Conservation (phyloP, 2,113 vertebrate genomes). For the Tonatia bakeri region DNA sequence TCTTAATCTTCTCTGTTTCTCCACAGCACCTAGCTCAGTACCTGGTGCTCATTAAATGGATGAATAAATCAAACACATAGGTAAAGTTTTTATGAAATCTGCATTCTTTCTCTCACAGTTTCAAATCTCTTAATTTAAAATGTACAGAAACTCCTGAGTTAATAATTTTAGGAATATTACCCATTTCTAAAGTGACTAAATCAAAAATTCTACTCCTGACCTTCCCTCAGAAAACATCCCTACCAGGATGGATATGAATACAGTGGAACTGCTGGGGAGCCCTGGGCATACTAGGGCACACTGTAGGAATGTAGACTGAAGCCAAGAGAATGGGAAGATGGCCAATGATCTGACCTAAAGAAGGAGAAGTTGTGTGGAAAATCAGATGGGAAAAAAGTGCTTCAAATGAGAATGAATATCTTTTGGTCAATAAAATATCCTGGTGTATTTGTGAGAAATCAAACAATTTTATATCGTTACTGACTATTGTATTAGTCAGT, state of each 20-base stretch:
- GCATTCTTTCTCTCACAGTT: neutral
- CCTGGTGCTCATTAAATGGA: neutral
- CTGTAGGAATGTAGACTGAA: neutral
- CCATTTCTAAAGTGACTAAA: conserved; percentile 21
- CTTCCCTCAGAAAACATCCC: neutral
- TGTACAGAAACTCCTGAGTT: neutral
- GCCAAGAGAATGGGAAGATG: neutral
- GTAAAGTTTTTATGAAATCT: neutral
- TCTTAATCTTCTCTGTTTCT: neutral
- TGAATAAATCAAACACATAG: neutral
- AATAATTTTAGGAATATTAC: neutral
- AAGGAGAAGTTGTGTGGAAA: neutral
- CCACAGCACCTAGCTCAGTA: neutral
- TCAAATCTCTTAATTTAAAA: conserved; percentile 7
- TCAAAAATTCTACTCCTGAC: neutral
- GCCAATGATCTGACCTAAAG: neutral
- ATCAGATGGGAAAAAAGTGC: neutral
- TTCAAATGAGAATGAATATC: neutral
- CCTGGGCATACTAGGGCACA: neutral
- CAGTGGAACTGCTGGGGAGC: neutral
- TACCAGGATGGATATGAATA: neutral
- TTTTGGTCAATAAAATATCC: neutral
- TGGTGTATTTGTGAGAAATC: neutral
- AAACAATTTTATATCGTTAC: neutral
- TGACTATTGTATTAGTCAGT: neutral